phyloP scores from a whole-genome alignment of 2,797 vertebrate species.

The Eulemur mongoz region DNA sequence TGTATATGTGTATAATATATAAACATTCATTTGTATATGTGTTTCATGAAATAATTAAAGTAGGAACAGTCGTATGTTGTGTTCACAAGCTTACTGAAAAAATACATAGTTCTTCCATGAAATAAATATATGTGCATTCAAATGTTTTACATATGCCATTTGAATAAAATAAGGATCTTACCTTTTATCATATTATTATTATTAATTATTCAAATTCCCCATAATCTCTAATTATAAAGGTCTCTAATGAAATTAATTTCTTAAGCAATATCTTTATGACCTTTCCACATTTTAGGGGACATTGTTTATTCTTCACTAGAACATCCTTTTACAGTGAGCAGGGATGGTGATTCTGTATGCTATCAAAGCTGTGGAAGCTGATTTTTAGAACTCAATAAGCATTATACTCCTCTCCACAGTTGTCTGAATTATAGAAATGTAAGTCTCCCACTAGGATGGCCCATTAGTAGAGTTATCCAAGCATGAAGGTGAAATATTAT shows the following conservation, averaged over 20 bases:
- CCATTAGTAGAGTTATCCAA: constrained; percentile 15
- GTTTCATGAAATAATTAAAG: neutral
- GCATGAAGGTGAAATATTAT: neutral
- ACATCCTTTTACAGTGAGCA: neutral
- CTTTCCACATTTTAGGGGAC: neutral
- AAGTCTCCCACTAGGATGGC: neutral
- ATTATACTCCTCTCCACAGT: neutral
- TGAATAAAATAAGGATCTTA: neutral
- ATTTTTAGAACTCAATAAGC: neutral
- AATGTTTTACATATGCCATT: neutral
- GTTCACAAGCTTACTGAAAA: neutral
- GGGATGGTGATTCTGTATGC: neutral
- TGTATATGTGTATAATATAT: neutral
- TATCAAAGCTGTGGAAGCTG: neutral
- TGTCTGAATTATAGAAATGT: neutral
- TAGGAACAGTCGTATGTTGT: neutral
- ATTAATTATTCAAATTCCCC: neutral
- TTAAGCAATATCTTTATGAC: neutral
- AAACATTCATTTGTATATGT: neutral
- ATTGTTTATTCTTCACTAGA: neutral
- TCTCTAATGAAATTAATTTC: neutral
- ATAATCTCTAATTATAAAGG: neutral
- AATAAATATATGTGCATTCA: neutral
- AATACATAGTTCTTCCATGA: neutral
- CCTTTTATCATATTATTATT: neutral